phyloP scores from a whole-genome alignment of 2,888 invertebrate genomes.

The Rhopalosiphum nymphaeae region DNA sequence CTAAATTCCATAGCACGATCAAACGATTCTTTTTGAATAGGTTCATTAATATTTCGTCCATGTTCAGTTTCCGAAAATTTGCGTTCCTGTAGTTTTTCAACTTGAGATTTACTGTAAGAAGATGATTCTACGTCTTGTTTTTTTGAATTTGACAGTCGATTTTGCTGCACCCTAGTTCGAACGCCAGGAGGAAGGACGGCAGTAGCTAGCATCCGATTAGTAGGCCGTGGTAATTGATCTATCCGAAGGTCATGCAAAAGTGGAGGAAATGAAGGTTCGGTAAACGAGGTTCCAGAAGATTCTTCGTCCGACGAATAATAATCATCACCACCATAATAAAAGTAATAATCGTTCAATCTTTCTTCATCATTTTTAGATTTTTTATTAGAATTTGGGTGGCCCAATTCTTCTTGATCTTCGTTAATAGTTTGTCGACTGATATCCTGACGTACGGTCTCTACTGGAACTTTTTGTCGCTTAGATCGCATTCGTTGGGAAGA shows the following conservation, averaged over 20 bases:
- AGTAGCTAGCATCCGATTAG: background rate
- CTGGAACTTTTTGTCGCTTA: background rate
- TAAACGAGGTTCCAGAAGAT: background rate
- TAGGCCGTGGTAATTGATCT: slow-evolving; percentile 27
- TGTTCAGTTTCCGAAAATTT: background rate
- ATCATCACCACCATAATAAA: background rate
- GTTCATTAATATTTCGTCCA: background rate
- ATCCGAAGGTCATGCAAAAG: slow-evolving; percentile 42
- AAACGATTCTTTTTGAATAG: background rate
- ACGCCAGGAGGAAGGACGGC: background rate
- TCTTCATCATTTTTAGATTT: background rate
- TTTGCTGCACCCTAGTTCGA: background rate
- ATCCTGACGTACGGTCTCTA: background rate
- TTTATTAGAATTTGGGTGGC: background rate
- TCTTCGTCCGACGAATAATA: slow-evolving; percentile 45
- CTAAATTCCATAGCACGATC: background rate
- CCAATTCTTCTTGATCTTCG: background rate
- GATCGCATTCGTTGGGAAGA: background rate
- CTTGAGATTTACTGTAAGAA: background rate
- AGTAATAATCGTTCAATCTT: background rate
- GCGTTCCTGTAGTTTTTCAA: background rate
- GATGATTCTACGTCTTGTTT: background rate
- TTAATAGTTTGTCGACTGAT: background rate
- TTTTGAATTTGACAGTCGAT: background rate
- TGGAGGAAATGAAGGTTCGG: slow-evolving; percentile 2